phyloP scores from a whole-genome alignment of 2,113 vertebrate genomes.

The Pangasianodon hypophthalmus region DNA sequence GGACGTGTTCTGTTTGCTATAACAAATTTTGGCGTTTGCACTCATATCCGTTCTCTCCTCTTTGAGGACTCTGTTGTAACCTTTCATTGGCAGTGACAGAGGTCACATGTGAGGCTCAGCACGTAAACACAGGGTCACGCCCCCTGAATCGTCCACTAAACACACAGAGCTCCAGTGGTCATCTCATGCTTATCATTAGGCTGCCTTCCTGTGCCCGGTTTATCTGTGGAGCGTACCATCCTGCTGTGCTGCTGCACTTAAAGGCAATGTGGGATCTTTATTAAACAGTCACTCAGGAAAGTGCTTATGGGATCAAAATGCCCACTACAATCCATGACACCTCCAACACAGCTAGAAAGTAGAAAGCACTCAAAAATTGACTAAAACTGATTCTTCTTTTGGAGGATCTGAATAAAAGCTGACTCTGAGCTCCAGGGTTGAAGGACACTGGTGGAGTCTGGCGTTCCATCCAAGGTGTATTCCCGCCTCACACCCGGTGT shows the following conservation, averaged over 20 bases:
- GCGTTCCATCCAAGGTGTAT: not conserved
- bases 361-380: not conserved
- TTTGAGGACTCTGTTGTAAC: constrained; percentile 10
- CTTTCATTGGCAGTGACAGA: constrained; percentile 4
- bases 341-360: not conserved
- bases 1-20: constrained; percentile 33
- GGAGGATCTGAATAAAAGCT: not conserved
- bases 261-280: not conserved
- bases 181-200: not conserved
- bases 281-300: not conserved
- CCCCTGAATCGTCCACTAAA: not conserved
- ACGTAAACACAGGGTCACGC: constrained; percentile 31
- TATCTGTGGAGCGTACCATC: not conserved
- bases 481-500: not conserved
- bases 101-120: constrained; percentile 40
- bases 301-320: not conserved
- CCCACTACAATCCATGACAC: not conserved
- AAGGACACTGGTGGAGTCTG: not conserved
- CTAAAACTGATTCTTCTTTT: not conserved
- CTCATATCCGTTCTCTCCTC: constrained; percentile 15
- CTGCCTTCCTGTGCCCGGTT: not conserved
- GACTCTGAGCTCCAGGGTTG: not conserved
- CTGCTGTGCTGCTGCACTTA: not conserved
- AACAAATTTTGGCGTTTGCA: constrained; percentile 15
- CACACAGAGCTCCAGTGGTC: not conserved